A percentile compares a stretch with the other conserved stretches of the same genome.
Evolutionary conservation across 2,888 invertebrate genomes (phyloP).

Genomic region (Drosophila recens): DNA sequence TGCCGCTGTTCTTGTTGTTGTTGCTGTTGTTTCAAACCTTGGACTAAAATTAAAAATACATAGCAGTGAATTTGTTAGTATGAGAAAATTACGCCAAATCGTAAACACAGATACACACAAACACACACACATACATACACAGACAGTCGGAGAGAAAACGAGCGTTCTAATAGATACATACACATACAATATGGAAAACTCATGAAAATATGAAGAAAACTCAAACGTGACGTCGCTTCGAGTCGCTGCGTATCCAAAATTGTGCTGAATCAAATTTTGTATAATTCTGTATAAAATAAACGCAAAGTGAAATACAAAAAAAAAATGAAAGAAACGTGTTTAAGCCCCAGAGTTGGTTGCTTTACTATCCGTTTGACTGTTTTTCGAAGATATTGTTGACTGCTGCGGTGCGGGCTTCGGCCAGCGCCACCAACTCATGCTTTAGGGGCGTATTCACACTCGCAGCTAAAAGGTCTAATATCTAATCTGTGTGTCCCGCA

Average conservation of each 20-base stretch:
- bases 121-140: conserved; percentile 20
- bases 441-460: conserved; percentile 39
- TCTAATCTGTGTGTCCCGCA: conserved; percentile 49
- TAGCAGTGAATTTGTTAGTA: conserved; percentile 74
- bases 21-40: conserved; percentile 82
- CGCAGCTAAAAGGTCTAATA: conserved; percentile 40
- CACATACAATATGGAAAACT: conserved; percentile 22
- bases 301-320: conserved; percentile 12
- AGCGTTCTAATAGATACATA: conserved; percentile 14
- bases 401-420: conserved; percentile 40
- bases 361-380: conserved; percentile 26
- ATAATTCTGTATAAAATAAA: not conserved
- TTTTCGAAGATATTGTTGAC: conserved; percentile 42
- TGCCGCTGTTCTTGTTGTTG: conserved; percentile 19
- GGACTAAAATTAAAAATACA: conserved; percentile 84
- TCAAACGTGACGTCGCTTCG: conserved; percentile 9
- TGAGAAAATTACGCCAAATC: conserved; percentile 68
- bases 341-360: conserved; percentile 31
- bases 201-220: conserved; percentile 17
- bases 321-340: conserved; percentile 37
- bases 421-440: conserved; percentile 47
- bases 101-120: conserved; percentile 60
- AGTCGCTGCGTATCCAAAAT: not conserved
- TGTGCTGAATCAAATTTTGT: not conserved
- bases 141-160: conserved; percentile 4